Base-by-base conservation (phyloP, 1,140 invertebrate genomes). In the Dolichoris vasculosae region DNA sequence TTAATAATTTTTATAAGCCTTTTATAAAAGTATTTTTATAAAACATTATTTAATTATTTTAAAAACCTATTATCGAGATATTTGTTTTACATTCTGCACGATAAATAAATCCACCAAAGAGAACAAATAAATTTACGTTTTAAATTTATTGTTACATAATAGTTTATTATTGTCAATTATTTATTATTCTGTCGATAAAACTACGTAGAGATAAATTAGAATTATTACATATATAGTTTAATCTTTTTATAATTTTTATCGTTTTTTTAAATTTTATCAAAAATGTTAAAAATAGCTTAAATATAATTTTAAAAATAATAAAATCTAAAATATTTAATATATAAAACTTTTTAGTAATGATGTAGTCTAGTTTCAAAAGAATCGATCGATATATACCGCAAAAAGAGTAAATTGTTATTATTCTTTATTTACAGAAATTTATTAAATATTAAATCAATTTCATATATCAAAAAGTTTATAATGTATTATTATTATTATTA, bases 261-360 rank as follows among this genome's bases (percentile, higher is more conserved):
- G 69, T 73, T 73, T 38, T 38, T 43, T 38, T 71, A 40, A 71
- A 40, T 71, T 71, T 71, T 71, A 71, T 71, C 35, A 23, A 71
- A 73, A 73, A 73, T 73, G 69, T 73, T 43, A 38, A 43, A 1
- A 73, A 38, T 13, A 73, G 30, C 13, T 43, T 35, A 73, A 43
- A 69, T 38, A 38, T 38, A 38, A 32, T 32, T 69, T 69, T 40
- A 38, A 38, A 73, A 73, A n/a, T 73, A 73, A 73, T 73, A 40
- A 38, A 73, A 40, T 9, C n/a, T 11, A 35, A 40, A 73, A 43
- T 73, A 43, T 73, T 71, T 73, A 73, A n/a, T 43, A 38, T 43
- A 43, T 43, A 43, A 26, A 26, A n/a, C n/a, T 73, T 73, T 73
- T 73, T n/a, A 11, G 30, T 40, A 69, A 63, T 63, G 38, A 69